Base-by-base conservation (phyloP, 2,888 invertebrate genomes). In the Megalurothrips usitatus region DNA sequence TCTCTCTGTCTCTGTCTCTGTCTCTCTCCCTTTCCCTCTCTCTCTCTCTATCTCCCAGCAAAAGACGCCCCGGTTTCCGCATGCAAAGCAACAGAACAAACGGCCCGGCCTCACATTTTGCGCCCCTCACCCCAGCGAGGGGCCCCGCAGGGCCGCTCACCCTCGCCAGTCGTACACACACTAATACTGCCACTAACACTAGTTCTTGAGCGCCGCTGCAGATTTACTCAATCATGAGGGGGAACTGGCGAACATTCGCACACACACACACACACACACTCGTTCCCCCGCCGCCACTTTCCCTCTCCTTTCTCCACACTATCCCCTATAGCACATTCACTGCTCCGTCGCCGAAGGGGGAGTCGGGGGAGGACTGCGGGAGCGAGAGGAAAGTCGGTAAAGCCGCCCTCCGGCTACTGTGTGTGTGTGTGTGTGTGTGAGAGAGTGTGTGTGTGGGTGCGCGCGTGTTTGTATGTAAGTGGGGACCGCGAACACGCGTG, bases 221-320 rank as follows among this genome's bases (percentile, higher is more conserved):
- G 68, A 75, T 75, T 75, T 75, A 75, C 68, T 75, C 68, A 75
- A 75, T 75, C 68, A 75, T 75, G 68, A 26, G 68, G 68, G 68
- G 26, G 68, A 26, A 26, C 26, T 26, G 68, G 68, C 23, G 68
- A 75, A 75, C 52, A 52, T 19, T 17, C 52, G 19, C 52, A 9
- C 52, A 9, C 52, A 9, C 52, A 9, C 52, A 9, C 52, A 52
- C 52, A 58, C 58, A 58, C 58, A 58, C 58, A 58, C 58, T 14
- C 52, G 6, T 17, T n/a, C 10, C 58, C 2, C 26, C 23, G 68
- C 26, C 23, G 68, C 26, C 23, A 75, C 23, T 75, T 26, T 26
- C 68, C 26, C 23, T 75, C 68, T 75, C 68, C 68, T 58, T 17
- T 52, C 58, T 58, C n/a, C n/a, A n/a, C 58, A 43, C 34, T 43